Evolutionary conservation across 2,888 invertebrate species (phyloP).

Genomic region (Eudasyphora cyanicolor): DNA sequence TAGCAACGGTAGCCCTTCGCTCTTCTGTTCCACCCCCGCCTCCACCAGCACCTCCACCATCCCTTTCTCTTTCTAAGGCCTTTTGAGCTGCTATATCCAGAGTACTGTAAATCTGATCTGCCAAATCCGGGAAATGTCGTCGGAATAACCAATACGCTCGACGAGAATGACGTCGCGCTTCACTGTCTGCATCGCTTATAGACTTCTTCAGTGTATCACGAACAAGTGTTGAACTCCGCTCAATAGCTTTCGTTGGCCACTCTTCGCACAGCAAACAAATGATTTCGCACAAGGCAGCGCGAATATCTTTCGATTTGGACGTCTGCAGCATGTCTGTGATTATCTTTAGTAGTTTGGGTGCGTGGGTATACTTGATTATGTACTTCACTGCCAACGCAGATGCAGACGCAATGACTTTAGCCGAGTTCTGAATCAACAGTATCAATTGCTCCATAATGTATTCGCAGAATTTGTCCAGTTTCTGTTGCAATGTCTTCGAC

Average conservation of each 20-base stretch:
- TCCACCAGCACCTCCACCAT: slow-evolving; percentile 74
- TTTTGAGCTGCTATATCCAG: slow-evolving; percentile 88
- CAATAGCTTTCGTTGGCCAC: slow-evolving; percentile 92
- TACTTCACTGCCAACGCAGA: slow-evolving; percentile 92
- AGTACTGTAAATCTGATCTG: slow-evolving; percentile 90
- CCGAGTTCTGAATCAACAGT: slow-evolving; percentile 95
- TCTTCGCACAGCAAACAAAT: slow-evolving; percentile 90
- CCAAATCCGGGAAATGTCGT: slow-evolving; percentile 94
- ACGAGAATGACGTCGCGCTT: slow-evolving; percentile 86
- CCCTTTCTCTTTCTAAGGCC: slow-evolving; percentile 82
- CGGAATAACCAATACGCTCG: slow-evolving; percentile 95
- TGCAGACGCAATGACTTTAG: slow-evolving; percentile 96
- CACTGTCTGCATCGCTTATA: slow-evolving; percentile 95
- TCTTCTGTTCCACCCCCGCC: slow-evolving; percentile 67
- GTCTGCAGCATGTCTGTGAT: slow-evolving; percentile 87
- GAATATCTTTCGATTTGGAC: slow-evolving; percentile 95
- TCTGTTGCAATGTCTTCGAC: slow-evolving; percentile 90
- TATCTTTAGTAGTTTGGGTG: slow-evolving; percentile 89
- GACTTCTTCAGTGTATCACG: slow-evolving; percentile 93
- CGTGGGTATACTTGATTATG: slow-evolving; percentile 91
- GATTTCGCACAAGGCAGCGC: slow-evolving; percentile 89
- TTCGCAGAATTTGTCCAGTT: slow-evolving; percentile 92
- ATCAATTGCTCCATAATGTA: slow-evolving; percentile 91
- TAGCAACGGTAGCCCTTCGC: slow-evolving; percentile 68
- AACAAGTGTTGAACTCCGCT: slow-evolving; percentile 88